Base-by-base conservation (phyloP, 1,140 invertebrate species). In the Aethina tumida region DNA sequence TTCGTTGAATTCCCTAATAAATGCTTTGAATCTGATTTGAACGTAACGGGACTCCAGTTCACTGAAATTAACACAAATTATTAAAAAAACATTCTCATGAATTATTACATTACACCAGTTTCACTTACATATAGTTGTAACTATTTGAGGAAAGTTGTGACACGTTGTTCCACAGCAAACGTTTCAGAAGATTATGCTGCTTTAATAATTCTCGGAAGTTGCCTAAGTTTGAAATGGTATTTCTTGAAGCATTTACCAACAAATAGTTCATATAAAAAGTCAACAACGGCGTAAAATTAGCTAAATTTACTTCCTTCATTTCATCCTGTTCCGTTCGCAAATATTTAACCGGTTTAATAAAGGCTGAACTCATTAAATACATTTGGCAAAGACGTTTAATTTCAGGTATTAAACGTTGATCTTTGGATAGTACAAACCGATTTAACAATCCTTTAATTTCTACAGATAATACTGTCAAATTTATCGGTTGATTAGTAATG, bases 131-230 rank as follows among this genome's bases (percentile, higher is more conserved):
- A 39, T 46, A 56, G 41, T 59, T 54, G 33, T 50, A 56, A 7
- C 41, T 27, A 8, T 41, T 24, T n/a, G 39, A 25, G 5, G 52
- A 49, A n/a, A 58, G 21, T 12, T 50, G 49, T 19, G 43, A 33
- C 19, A 54, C 39, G 45, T 61, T 58, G 16, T 36, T 44, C 59
- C 59, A 61, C 18, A 61, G 33, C 8, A 45, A 34, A 8, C 34
- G 9, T 39, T 39, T 50, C n/a, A 61, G 27, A 32, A 30, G 49
- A 14, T 41, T 17, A 28, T 48, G 47, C 39, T 52, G 45, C n/a
- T 44, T 35, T 17, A 47, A 28, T 10, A 45, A 21, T 17, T 55
- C 43, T 24, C 45, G 40, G 29, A 52, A 58, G 35, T 52, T 53
- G 1, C 46, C 48, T 8, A 56, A 45, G 13, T 43, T 47, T 5